Percentiles rank a stretch among this genome's conserved stretches.
Evolutionary conservation across 2,888 invertebrate species (phyloP).

Genomic region (Eupithecia centaureata): DNA sequence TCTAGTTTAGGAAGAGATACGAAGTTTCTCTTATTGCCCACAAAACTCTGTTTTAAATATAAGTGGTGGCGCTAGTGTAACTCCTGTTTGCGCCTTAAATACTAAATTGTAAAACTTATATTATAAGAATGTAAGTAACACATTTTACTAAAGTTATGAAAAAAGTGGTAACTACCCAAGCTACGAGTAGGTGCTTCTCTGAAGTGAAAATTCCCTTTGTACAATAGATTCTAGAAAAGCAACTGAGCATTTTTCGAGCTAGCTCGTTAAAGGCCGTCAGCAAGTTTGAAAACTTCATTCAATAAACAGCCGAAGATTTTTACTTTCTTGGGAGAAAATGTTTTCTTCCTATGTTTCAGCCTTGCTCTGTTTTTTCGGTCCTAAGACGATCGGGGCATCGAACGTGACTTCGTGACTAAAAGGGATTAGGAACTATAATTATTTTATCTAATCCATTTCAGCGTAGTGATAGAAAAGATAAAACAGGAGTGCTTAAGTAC

Average conservation of each 20-base stretch:
- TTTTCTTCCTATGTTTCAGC: constrained; percentile 5
- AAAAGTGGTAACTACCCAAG: neutral
- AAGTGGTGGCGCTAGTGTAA: too few relatives aligned
- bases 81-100: too few relatives aligned
- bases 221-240: constrained; percentile 39
- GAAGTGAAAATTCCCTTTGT: constrained; percentile 19
- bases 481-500: neutral
- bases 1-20: too few relatives aligned
- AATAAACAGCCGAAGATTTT: constrained; percentile 39
- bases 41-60: too few relatives aligned
- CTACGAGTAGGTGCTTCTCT: neutral
- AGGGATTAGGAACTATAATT: neutral
- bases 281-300: constrained; percentile 45
- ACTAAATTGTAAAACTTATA: too few relatives aligned
- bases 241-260: constrained; percentile 43
- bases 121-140: neutral
- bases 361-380: neutral
- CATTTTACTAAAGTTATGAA: neutral
- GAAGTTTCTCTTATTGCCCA: too few relatives aligned
- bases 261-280: constrained; percentile 47
- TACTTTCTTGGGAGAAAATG: constrained; percentile 7
- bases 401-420: constrained; percentile 5
- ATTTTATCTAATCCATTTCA: neutral
- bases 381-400: neutral
- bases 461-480: neutral